A percentile compares a stretch with the other conserved stretches of the same genome.
Conservation (phyloP, 1,140 invertebrate species). For the Habropoda laboriosa region DNA sequence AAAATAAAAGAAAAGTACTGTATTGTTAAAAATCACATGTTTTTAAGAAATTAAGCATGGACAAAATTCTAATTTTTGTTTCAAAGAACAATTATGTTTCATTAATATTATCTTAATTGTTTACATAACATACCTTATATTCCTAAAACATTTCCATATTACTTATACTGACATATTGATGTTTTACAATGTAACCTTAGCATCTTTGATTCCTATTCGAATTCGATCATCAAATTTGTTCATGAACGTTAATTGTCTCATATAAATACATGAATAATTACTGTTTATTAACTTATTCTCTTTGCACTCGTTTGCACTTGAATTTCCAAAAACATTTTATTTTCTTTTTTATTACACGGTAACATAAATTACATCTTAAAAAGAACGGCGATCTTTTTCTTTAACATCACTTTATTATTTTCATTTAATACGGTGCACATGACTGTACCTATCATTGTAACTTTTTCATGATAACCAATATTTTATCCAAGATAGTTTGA, state of each 20-base stretch:
- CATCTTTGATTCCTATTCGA: slow-evolving; percentile 13
- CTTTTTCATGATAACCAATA: background rate
- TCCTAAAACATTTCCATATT: slow-evolving; percentile 6
- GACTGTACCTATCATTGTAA: background rate
- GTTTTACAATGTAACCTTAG: slow-evolving; percentile 9
- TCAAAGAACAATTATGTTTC: background rate
- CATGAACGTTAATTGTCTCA: background rate
- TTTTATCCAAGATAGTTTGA: background rate
- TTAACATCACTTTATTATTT: background rate
- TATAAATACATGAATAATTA: background rate
- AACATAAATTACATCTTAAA: background rate
- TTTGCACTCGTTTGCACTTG: background rate
- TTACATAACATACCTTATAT: background rate
- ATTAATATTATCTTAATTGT: background rate
- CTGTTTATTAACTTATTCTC: background rate
- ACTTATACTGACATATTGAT: slow-evolving; percentile 21
- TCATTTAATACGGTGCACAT: background rate
- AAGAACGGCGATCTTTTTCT: background rate
- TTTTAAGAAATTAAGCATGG: background rate
- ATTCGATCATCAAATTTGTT: slow-evolving; percentile 3
- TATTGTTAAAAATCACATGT: background rate
- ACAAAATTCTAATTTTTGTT: background rate
- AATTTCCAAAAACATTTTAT: slow-evolving; percentile 7
- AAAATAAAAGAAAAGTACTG: background rate
- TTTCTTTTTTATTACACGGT: background rate